Evolutionary conservation across 2,888 invertebrate species (phyloP).

Genomic region (Muscina levida): DNA sequence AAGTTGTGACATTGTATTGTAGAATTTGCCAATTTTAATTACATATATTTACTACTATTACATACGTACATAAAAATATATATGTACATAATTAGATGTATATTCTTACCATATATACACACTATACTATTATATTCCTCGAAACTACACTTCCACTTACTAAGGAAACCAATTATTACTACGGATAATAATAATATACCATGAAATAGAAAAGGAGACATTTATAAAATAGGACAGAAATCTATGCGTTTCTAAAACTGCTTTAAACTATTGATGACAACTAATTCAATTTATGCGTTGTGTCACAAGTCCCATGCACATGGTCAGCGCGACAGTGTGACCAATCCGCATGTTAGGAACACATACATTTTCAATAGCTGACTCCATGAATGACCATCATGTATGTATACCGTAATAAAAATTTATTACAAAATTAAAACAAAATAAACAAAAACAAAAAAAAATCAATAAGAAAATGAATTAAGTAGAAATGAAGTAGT

Average conservation of each 20-base stretch:
- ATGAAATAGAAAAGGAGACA: too few species aligned
- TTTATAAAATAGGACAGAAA: too few species aligned
- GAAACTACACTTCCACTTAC: slow-evolving; percentile 49
- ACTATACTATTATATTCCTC: slow-evolving; percentile 20
- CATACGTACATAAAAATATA: slow-evolving; percentile 23
- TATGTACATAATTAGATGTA: slow-evolving; percentile 28
- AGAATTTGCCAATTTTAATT: slow-evolving; percentile 65
- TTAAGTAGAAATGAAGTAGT: slow-evolving; percentile 37
- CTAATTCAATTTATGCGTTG: slow-evolving; percentile 4
- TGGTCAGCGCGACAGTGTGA: too few species aligned
- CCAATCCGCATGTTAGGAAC: too few species aligned
- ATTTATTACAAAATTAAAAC: background rate
- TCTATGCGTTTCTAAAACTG: slow-evolving; percentile 34
- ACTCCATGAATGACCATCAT: slow-evolving; percentile 15
- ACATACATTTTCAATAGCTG: too few species aligned
- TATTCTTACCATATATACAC: slow-evolving; percentile 45
- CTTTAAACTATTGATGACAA: slow-evolving; percentile 16
- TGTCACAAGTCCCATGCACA: too few species aligned
- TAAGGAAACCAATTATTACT: slow-evolving; percentile 14
- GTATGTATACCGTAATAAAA: too few species aligned
- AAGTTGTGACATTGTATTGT: slow-evolving; percentile 63
- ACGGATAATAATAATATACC: slow-evolving; percentile 23
- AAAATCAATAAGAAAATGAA: slow-evolving; percentile 29
- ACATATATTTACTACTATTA: slow-evolving; percentile 45
- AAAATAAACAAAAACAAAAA: slow-evolving; percentile 21